A percentile compares a stretch with the other conserved stretches of the same genome.
Evolutionary conservation across 2,888 invertebrate species (phyloP).

Genomic region (Melinopterus prodromus): DNA sequence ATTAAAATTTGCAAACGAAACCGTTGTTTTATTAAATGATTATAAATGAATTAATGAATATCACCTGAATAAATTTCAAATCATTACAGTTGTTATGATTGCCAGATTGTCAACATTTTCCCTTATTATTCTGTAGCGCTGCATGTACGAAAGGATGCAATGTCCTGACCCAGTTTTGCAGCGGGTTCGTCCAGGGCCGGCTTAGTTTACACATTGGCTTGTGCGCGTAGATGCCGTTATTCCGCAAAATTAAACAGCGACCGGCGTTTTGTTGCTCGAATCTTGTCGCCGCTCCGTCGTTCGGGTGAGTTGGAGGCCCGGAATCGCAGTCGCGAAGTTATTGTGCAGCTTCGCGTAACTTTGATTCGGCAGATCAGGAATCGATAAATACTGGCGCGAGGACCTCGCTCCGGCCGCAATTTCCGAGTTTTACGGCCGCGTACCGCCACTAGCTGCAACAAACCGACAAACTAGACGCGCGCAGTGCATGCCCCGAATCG

Average conservation of each 20-base stretch:
- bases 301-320: not conserved
- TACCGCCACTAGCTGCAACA: not conserved
- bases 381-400: constrained; percentile 19
- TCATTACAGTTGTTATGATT: too few species aligned
- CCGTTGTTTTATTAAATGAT: too few species aligned
- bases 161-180: not conserved
- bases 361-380: constrained; percentile 25
- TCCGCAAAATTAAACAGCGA: constrained; percentile 18
- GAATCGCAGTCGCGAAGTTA: constrained; percentile 17
- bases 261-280: constrained; percentile 8
- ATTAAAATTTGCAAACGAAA: too few species aligned
- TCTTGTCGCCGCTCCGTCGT: constrained; percentile 5
- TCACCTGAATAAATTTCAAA: too few species aligned
- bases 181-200: not conserved
- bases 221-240: constrained; percentile 12
- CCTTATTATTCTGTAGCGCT: too few species aligned
- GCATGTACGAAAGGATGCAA: not conserved
- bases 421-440: constrained; percentile 17
- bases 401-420: constrained; percentile 9
- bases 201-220: not conserved
- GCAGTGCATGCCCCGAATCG: constrained; percentile 24
- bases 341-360: constrained; percentile 25
- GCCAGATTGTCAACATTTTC: too few species aligned
- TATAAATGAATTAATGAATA: too few species aligned
- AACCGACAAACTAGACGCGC: constrained; percentile 14